Evolutionary conservation across 2,888 invertebrate species (phyloP).

Genomic region (Mimumesa dahlbomi): DNA sequence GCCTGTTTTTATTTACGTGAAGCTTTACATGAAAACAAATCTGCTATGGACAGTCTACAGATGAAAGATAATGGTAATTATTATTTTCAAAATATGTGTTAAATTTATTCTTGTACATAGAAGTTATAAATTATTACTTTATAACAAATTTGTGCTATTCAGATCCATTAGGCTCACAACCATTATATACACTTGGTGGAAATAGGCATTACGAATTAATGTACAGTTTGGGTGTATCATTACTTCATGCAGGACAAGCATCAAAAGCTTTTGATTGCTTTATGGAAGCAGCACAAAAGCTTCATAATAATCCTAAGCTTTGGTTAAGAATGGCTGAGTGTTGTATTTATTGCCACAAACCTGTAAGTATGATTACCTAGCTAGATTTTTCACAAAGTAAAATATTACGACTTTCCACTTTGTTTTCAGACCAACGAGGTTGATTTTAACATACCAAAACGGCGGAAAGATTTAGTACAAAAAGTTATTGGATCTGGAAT

Average conservation of each 20-base stretch:
- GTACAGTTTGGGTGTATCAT: slow-evolving; percentile 91
- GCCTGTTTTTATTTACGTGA: slow-evolving; percentile 90
- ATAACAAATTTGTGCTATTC: slow-evolving; percentile 50
- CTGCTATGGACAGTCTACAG: slow-evolving; percentile 77
- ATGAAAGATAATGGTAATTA: slow-evolving; percentile 73
- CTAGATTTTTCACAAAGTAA: too few relatives aligned
- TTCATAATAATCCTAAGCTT: slow-evolving; percentile 92
- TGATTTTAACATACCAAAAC: slow-evolving; percentile 83
- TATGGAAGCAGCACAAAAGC: slow-evolving; percentile 91
- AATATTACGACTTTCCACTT: not conserved
- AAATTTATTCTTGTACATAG: not conserved
- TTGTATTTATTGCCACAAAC: slow-evolving; percentile 88
- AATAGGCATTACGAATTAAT: slow-evolving; percentile 85
- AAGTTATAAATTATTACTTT: not conserved
- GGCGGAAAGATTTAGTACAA: slow-evolving; percentile 83
- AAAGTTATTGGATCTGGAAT: slow-evolving; percentile 83
- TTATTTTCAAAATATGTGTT: not conserved
- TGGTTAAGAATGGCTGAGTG: slow-evolving; percentile 97
- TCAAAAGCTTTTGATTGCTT: slow-evolving; percentile 95
- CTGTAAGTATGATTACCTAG: slow-evolving; percentile 81
- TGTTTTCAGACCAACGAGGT: slow-evolving; percentile 83
- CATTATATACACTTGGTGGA: slow-evolving; percentile 84
- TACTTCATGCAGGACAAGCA: slow-evolving; percentile 90
- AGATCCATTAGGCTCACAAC: slow-evolving; percentile 80
- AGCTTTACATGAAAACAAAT: slow-evolving; percentile 88